Evolutionary conservation across 23 tunicate genomes (phyloP), one percentile per base, ranked within the genome.

Genomic region (Diplosoma virens): DNA sequence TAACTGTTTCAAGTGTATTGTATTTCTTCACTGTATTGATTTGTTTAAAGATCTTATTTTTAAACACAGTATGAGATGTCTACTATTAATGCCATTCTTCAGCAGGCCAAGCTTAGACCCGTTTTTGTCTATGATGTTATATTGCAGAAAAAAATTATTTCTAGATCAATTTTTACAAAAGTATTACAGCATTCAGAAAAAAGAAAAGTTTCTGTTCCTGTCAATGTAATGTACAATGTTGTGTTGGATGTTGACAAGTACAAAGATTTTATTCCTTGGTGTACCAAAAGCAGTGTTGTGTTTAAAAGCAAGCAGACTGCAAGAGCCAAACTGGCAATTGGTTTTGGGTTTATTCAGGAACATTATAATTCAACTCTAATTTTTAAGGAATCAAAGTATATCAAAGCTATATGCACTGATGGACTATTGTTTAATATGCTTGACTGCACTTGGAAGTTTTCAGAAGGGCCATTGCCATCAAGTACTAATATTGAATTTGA

Each of bases 391-490:
- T 82, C 90, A 33, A 65, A 66, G 16, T 79, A 66, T 73, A 89
- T 90, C 22, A 77, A 84, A 66, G 73, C 97, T 1, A 50, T 90
- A 18, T 84, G 97, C 71, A 78, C 84, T 22, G 97, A 90, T 30
- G 97, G 97, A 21, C 47, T 46, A 35, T 67, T 90, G 11, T 90
- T 90, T 79, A 84, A 90, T 71, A 70, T 82, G 33, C 33, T 90
- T 17, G 72, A 86, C 41, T 90, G 97, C 76, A 84, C 89, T 23
- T 90, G 97, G 97, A 75, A 75, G 47, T 90, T 90, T 72, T 22
- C 81, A 7, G 84, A 88, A 2, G 83, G 75, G 2, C 63, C 55
- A 14, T 16, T 74, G 18, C 73, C 81, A 21, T 36, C 48, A 9
- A 79, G 50, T 1, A 83, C 90, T 32, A 54, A 73, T 3, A 82